Base-by-base conservation (phyloP, 1,140 invertebrate genomes). In the Eufriesea mexicana region DNA sequence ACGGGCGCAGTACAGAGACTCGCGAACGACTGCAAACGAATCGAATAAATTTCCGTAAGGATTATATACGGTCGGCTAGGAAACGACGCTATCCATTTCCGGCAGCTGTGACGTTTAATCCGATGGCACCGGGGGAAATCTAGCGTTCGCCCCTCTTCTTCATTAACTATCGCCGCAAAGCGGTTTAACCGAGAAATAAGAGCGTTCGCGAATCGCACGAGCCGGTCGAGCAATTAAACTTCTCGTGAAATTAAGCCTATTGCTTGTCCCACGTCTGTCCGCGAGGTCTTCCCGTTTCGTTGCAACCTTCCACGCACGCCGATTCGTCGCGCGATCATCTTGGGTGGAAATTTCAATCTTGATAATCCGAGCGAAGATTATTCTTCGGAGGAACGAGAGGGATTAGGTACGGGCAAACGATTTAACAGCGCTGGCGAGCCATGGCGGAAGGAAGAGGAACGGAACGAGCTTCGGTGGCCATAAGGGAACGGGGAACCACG, bases 31-130 rank as follows among this genome's bases (percentile, higher is more conserved):
- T 86, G 66, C 68, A 57, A 74, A 76, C 74, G 86, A 77, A 76
- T 70, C 49, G 68, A 84, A 87, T 84, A 83, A 86, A 87, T 87
- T 87, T 87, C 70, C 82, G 77, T 68, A 62, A 57, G 25, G 78
- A 84, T 87, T 83, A 84, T 87, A 79, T 64, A 88, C 74, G 68
- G 55, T 75, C 82, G 82, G 67, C 79, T 84, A 76, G 81, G 66
- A 86, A 87, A 86, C 82, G 85, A 73, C 77, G 85, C 86, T 87
- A 88, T 88, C 82, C 77, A 88, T 88, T 88, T 87, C 72, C 86
- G 85, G 73, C 85, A 70, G 73, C 86, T 75, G 82, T 87, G 86
- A 88, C 85, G 85, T 87, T 88, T 88, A 86, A 87, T 87, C 86
- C 86, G 75, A 86, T 86, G 84, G 81, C 74, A 86, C 84, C 79